Evolutionary conservation across 2,888 invertebrate genomes (phyloP).

Genomic region (Nebria salina): DNA sequence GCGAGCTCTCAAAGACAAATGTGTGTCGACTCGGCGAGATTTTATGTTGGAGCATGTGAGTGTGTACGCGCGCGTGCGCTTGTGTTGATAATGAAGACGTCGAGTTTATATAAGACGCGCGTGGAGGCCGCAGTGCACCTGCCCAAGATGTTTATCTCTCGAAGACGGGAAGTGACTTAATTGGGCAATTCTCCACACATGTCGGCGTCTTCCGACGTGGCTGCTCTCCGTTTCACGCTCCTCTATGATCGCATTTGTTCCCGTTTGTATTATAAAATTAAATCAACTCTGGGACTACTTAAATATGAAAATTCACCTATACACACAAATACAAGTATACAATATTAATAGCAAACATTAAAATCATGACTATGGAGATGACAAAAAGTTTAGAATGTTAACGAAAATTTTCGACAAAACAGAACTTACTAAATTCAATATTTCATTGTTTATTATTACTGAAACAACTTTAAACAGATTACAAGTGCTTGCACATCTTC

Average conservation of each 20-base stretch:
- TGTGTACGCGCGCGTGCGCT: background rate
- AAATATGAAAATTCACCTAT: conserved; percentile 25
- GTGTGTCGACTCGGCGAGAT: background rate
- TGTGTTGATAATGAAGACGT: conserved; percentile 25
- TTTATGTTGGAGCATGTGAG: background rate
- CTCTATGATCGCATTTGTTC: conserved; percentile 26
- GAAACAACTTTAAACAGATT: no score
- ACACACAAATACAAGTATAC: background rate
- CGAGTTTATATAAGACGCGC: conserved; percentile 38
- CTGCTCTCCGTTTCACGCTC: background rate
- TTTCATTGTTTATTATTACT: no score
- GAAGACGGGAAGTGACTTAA: conserved; percentile 46
- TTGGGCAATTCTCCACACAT: conserved; percentile 46
- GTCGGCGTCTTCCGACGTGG: conserved; percentile 36
- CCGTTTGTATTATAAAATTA: conserved; percentile 41
- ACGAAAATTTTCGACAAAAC: no score
- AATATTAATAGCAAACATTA: no score
- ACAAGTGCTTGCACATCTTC: no score
- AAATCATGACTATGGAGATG: no score
- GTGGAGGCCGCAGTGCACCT: conserved; percentile 23
- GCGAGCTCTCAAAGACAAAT: background rate
- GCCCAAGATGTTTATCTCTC: conserved; percentile 46
- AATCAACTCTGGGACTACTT: conserved; percentile 23
- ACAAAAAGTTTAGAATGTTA: no score
- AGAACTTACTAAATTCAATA: no score